Evolutionary conservation across 1,140 invertebrate species (phyloP).

Genomic region (Drosophila littoralis): DNA sequence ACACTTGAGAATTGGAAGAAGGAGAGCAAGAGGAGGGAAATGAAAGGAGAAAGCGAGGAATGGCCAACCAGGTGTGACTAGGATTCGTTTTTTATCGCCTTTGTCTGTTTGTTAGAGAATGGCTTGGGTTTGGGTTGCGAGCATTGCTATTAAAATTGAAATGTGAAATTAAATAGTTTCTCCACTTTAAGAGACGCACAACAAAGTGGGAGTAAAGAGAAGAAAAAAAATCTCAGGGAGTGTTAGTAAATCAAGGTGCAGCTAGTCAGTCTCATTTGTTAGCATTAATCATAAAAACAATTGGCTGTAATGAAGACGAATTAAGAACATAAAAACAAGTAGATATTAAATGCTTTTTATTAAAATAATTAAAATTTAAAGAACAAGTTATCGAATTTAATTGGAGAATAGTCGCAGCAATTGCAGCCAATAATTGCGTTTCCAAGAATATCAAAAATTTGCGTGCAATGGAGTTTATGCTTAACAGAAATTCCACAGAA

Average conservation of each 20-base stretch:
- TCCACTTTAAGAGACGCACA: constrained; percentile 9
- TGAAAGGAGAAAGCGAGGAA: not conserved
- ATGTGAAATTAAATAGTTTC: constrained; percentile 45
- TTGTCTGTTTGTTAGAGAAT: constrained; percentile 28
- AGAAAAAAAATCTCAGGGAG: not conserved
- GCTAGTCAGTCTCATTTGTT: constrained; percentile 6
- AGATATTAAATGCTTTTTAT: too few relatives aligned
- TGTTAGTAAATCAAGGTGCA: constrained; percentile 1
- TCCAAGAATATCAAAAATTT: not conserved
- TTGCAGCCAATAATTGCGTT: not conserved
- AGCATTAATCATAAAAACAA: constrained; percentile 5
- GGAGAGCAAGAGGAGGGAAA: not conserved
- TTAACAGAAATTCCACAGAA: too few relatives aligned
- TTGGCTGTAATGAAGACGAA: constrained; percentile 6
- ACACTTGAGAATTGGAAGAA: not conserved
- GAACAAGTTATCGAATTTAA: too few relatives aligned
- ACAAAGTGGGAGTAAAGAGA: not conserved
- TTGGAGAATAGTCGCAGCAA: too few relatives aligned
- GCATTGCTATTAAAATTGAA: constrained; percentile 67
- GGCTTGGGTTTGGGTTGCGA: constrained; percentile 51
- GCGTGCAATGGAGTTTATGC: too few relatives aligned
- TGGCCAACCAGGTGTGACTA: constrained; percentile 45
- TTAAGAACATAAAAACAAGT: not conserved
- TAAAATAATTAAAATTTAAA: too few relatives aligned
- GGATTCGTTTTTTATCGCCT: constrained; percentile 67